These are phyloP conservation scores for Halictus ligatus DNA, from an alignment of 2,888 invertebrate genomes.

Conservation along the genomic window DNA sequence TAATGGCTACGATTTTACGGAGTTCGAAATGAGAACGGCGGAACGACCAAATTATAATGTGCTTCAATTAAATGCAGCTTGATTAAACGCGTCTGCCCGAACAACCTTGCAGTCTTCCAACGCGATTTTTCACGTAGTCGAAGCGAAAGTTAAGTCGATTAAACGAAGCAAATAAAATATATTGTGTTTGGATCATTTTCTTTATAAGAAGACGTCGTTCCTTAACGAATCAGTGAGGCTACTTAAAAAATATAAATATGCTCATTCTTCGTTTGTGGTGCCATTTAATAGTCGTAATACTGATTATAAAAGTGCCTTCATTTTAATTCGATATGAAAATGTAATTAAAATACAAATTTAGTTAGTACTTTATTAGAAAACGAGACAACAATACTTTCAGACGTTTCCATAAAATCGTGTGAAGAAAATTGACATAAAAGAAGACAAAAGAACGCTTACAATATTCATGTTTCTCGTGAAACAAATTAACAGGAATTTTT, in stretches of 20 bases:
- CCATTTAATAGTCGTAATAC: too few species aligned
- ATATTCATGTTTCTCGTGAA: too few species aligned
- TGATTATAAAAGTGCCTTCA: too few species aligned
- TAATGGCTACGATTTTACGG: not conserved
- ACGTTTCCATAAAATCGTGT: too few species aligned
- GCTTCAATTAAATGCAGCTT: not conserved
- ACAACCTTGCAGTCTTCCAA: not conserved
- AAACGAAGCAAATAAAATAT: not conserved
- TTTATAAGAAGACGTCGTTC: not conserved
- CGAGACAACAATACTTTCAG: too few species aligned
- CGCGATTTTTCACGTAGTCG: not conserved
- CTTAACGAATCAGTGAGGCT: not conserved
- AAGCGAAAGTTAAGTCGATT: not conserved
- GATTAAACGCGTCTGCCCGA: not conserved
- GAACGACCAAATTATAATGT: slow-evolving; percentile 12
- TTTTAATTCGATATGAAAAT: not conserved
- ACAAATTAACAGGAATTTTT: too few species aligned
- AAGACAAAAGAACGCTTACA: too few species aligned
- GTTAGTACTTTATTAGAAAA: not conserved
- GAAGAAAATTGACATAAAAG: too few species aligned
- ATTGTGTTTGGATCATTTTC: not conserved
- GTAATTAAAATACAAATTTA: not conserved
- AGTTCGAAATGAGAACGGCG: not conserved
- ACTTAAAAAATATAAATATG: too few species aligned
- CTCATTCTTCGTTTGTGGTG: too few species aligned